Evolutionary conservation across 1,140 invertebrate genomes (phyloP).

Genomic region (Paralvinella palmiformis): DNA sequence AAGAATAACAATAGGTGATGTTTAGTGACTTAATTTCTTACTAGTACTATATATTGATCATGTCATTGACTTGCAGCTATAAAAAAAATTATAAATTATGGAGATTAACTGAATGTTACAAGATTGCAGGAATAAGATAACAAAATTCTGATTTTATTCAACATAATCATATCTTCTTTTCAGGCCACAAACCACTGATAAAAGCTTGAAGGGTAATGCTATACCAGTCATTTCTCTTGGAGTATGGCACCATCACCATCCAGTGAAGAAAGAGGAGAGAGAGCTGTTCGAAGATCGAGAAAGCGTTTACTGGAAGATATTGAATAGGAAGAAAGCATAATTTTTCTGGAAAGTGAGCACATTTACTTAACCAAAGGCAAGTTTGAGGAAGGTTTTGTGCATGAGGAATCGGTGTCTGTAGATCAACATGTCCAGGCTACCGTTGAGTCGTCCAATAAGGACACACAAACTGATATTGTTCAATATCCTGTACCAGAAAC

Average conservation of each 20-base stretch:
- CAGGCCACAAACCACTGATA: background rate
- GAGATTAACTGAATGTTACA: background rate
- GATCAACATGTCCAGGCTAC: too few relatives aligned
- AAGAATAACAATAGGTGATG: too few relatives aligned
- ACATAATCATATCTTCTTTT: too few relatives aligned
- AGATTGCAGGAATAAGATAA: too few relatives aligned
- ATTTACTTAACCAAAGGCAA: background rate
- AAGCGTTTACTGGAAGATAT: background rate
- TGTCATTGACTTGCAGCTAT: background rate
- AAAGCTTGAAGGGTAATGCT: background rate
- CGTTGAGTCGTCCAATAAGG: background rate
- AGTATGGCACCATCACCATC: background rate
- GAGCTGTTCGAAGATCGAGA: background rate
- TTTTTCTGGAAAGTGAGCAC: background rate
- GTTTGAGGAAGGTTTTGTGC: too few relatives aligned
- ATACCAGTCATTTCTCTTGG: background rate
- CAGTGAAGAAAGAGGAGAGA: conserved; percentile 3
- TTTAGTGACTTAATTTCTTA: too few relatives aligned
- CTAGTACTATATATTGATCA: too few relatives aligned
- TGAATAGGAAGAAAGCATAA: background rate
- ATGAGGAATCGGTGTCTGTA: too few relatives aligned
- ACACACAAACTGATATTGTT: background rate
- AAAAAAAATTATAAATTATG: background rate
- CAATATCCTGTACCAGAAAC: conserved; percentile 55
- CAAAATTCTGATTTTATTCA: too few relatives aligned